Percentiles rank a stretch among this genome's conserved stretches.
Evolutionary conservation across 2,797 vertebrate species (phyloP).

Genomic region (Gorsachius magnificus): DNA sequence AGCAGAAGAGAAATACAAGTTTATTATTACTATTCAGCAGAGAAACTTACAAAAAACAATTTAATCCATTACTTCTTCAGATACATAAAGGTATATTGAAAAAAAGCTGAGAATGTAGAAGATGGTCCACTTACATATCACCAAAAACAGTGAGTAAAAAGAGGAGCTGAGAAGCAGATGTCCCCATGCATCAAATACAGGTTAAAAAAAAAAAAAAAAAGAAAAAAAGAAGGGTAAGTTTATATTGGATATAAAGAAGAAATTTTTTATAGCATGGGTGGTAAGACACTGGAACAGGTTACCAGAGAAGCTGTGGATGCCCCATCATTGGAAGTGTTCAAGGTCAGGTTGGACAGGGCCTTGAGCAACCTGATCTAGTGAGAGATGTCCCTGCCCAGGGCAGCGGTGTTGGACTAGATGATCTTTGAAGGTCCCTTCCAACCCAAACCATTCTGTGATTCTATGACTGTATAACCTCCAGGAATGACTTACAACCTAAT

Average conservation of each 20-base stretch:
- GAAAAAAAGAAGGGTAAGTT: background rate
- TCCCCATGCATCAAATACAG: background rate
- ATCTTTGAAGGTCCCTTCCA: background rate
- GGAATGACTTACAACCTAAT: background rate
- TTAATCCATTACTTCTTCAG: background rate
- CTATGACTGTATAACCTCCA: background rate
- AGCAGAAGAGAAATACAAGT: background rate
- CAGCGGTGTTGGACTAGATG: background rate
- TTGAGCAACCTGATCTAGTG: background rate
- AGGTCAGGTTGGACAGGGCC: background rate
- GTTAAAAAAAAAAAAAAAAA: too few relatives aligned
- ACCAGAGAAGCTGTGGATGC: background rate
- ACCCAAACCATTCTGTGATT: background rate
- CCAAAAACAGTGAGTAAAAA: background rate
- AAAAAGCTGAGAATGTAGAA: background rate
- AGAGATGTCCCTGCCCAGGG: background rate
- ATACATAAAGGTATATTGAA: background rate
- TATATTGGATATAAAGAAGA: background rate
- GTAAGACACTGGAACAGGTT: background rate
- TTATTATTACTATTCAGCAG: background rate
- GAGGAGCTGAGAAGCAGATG: background rate
- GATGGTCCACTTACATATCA: background rate
- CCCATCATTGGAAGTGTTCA: background rate
- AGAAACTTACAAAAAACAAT: background rate
- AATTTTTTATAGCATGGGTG: background rate